These are phyloP conservation scores for Ostrea denselamellosa DNA, from an alignment of 1,140 invertebrate genomes.

Conservation along the genomic window DNA sequence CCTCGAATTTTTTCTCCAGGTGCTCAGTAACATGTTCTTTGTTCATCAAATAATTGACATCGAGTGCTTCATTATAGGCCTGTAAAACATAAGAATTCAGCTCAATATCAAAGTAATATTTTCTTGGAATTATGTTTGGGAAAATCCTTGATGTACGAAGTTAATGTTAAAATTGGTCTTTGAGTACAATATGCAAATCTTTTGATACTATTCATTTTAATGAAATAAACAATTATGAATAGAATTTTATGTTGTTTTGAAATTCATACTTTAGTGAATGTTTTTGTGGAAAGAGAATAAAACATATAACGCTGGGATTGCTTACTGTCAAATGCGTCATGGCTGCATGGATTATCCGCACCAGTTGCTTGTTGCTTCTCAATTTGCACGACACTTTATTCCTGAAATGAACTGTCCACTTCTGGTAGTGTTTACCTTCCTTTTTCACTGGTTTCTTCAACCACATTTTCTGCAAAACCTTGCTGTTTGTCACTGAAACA, in stretches of 20 bases:
- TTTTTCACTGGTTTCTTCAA: not conserved
- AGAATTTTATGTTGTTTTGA: too few relatives aligned
- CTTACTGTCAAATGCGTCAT: slow-evolving; percentile 4
- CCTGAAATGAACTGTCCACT: not conserved
- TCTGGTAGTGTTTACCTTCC: not conserved
- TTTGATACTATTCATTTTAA: too few relatives aligned
- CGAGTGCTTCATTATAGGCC: slow-evolving; percentile 59
- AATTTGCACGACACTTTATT: slow-evolving; percentile 24
- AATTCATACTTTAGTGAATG: too few relatives aligned
- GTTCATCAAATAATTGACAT: slow-evolving; percentile 59
- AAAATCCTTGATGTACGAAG: too few relatives aligned
- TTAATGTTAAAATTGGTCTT: too few relatives aligned
- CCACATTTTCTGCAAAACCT: not conserved
- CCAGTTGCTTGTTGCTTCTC: not conserved
- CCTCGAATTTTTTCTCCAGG: slow-evolving; percentile 32
- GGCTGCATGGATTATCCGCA: not conserved
- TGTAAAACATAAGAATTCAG: slow-evolving; percentile 15
- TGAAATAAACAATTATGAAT: too few relatives aligned
- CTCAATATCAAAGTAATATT: not conserved
- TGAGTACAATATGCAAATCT: too few relatives aligned
- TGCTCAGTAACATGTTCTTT: slow-evolving; percentile 54
- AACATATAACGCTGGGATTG: not conserved
- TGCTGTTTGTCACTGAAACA: slow-evolving; percentile 41
- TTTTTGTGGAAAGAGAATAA: too few relatives aligned
- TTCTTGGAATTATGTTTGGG: too few relatives aligned